Conservation (phyloP, 1,140 invertebrate species). For the Drosophila pruinosa region DNA sequence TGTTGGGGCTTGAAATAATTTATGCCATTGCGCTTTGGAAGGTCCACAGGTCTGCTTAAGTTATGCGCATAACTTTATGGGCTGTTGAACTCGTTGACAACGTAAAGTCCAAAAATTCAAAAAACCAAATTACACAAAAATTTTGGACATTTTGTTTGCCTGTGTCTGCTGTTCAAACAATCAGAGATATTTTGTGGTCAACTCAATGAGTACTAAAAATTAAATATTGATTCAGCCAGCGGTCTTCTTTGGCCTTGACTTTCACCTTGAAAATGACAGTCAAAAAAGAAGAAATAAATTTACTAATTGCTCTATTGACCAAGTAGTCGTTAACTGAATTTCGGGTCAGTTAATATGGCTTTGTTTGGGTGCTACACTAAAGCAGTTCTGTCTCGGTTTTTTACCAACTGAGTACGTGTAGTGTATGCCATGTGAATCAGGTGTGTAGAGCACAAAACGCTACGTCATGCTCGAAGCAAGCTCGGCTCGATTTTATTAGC, state of each 20-base stretch:
- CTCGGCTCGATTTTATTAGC: conserved; percentile 32
- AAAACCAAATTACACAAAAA: conserved; percentile 17
- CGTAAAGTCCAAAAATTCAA: conserved; percentile 33
- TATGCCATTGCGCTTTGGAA: conserved; percentile 21
- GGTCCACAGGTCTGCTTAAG: conserved; percentile 10
- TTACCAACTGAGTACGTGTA: neutral
- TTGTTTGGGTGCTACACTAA: neutral
- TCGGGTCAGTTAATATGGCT: conserved; percentile 13
- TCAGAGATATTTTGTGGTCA: neutral
- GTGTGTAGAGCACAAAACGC: conserved; percentile 43
- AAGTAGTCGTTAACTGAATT: conserved; percentile 20
- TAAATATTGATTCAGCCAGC: conserved; percentile 18
- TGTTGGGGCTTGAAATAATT: conserved; percentile 23
- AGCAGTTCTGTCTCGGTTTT: neutral
- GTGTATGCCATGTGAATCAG: conserved; percentile 26
- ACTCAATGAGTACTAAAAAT: neutral
- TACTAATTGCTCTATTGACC: conserved; percentile 45
- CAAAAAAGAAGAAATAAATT: conserved; percentile 14
- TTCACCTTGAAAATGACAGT: conserved; percentile 57
- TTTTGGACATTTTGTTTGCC: conserved; percentile 1
- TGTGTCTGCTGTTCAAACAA: neutral
- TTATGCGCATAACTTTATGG: conserved; percentile 70
- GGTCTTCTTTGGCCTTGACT: conserved; percentile 60
- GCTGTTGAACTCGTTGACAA: conserved; percentile 60
- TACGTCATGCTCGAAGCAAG: conserved; percentile 51